Evolutionary conservation across 2,797 vertebrate species (phyloP).

Genomic region (Sebastes aleutianus): DNA sequence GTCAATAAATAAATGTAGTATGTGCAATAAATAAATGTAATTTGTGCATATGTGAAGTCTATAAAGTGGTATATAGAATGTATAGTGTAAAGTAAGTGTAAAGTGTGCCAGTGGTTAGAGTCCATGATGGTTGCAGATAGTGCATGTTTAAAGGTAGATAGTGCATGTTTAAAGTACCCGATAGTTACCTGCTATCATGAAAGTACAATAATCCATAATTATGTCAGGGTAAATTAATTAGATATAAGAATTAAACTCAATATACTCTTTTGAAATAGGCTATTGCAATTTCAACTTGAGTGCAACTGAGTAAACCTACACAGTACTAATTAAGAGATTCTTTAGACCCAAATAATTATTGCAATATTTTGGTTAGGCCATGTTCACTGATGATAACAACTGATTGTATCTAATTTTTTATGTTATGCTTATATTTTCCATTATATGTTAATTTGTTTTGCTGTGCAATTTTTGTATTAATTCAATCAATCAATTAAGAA

Average conservation of each 20-base stretch:
- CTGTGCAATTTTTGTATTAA: not conserved
- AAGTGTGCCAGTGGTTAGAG: too few relatives aligned
- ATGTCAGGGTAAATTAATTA: not conserved
- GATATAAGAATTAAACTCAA: not conserved
- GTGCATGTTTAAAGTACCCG: too few relatives aligned
- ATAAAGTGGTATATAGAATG: too few relatives aligned
- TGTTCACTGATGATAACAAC: not conserved
- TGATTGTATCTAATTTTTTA: not conserved
- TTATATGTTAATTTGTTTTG: accelerated
- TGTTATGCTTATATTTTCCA: not conserved
- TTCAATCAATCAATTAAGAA: not conserved
- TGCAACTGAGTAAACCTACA: not conserved
- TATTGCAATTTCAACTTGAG: not conserved
- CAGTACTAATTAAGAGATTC: not conserved
- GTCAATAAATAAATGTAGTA: too few relatives aligned
- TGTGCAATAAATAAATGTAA: too few relatives aligned
- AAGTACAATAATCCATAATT: not conserved
- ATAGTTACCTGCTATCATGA: not conserved
- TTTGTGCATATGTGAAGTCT: too few relatives aligned
- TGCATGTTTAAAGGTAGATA: too few relatives aligned
- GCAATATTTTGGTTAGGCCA: not conserved
- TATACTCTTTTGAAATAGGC: too few relatives aligned
- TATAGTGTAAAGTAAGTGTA: too few relatives aligned
- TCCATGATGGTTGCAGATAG: too few relatives aligned
- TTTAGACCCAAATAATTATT: not conserved